Evolutionary conservation across 2,888 invertebrate species (phyloP), one percentile per base, ranked within the genome.

Genomic region (Metalampra italica): DNA sequence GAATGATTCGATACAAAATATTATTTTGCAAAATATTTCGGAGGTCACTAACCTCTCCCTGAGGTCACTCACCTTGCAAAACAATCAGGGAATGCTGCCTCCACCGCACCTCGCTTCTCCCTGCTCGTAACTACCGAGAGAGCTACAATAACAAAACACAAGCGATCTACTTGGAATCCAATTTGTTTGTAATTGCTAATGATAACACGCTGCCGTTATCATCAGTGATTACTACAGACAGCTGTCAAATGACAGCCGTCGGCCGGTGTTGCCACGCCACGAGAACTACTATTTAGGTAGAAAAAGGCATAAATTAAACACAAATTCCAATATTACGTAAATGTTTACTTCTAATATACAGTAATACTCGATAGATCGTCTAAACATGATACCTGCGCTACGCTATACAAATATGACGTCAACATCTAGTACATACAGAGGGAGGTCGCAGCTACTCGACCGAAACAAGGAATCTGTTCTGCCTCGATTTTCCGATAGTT

Each of bases 301-400:
- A 11, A 34, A 11, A 11, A 11, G 34, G 11, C 2, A 11, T 52
- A 34, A 30, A 46, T 50, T 34, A 50, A 63, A 62, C 60, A 59
- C 68, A 42, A 68, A 74, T 49, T 22, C 46, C 37, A 32, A n/a
- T 22, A 47, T 73, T 76, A 77, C 78, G 73, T 83, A 84, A 80
- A 79, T 82, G 78, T 70, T 61, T 84, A 81, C 83, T 83, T 79
- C 82, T 71, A 76, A 81, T 81, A 66, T 70, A 64, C 53, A 67
- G 62, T 77, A 78, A 77, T 79, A 80, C 68, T 76, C 72, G 70
- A 64, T 51, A 59, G 69, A 77, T 78, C 74, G 78, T 76, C 78
- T 39, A 13, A 14, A 39, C 22, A 22, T 12, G 9, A 39, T 4
- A 13, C 22, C 22, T 22, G 15, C 15, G 39, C 15, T 39, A 12